phyloP scores from a whole-genome alignment of 2,113 vertebrate genomes.

The Nymphicus hollandicus region DNA sequence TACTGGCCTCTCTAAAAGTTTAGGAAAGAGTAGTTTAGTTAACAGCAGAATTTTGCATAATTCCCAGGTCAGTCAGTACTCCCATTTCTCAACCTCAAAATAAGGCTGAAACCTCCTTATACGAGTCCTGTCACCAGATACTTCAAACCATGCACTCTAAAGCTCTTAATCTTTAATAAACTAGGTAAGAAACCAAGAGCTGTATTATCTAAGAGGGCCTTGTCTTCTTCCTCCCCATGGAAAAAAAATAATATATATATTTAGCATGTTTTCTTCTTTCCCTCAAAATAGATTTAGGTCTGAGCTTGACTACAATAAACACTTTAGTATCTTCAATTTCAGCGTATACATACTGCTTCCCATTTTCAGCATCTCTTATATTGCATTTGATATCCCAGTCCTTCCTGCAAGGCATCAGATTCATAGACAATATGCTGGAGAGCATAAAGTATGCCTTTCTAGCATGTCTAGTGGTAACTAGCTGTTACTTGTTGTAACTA shows the following conservation, averaged over 20 bases:
- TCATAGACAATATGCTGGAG: background rate
- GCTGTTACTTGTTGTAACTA: background rate
- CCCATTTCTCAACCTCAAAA: background rate
- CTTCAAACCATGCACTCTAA: background rate
- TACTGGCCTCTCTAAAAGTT: background rate
- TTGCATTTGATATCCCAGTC: background rate
- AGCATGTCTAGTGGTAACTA: background rate
- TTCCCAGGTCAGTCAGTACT: background rate
- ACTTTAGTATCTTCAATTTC: background rate
- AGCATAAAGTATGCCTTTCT: background rate
- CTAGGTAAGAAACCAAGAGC: background rate
- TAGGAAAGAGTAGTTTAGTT: background rate
- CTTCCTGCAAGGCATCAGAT: background rate
- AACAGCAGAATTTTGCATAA: background rate
- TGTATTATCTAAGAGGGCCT: background rate
- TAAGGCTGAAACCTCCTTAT: background rate
- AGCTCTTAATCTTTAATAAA: background rate
- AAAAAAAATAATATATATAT: background rate
- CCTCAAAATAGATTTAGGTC: background rate
- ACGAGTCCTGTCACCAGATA: background rate
- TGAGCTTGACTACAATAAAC: background rate
- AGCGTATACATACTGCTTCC: background rate
- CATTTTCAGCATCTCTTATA: background rate
- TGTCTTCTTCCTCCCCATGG: background rate
- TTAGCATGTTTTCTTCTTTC: background rate